These are phyloP conservation scores for Pyrrhosoma nymphula DNA, from an alignment of 2,888 invertebrate genomes.

Conservation along the genomic window DNA sequence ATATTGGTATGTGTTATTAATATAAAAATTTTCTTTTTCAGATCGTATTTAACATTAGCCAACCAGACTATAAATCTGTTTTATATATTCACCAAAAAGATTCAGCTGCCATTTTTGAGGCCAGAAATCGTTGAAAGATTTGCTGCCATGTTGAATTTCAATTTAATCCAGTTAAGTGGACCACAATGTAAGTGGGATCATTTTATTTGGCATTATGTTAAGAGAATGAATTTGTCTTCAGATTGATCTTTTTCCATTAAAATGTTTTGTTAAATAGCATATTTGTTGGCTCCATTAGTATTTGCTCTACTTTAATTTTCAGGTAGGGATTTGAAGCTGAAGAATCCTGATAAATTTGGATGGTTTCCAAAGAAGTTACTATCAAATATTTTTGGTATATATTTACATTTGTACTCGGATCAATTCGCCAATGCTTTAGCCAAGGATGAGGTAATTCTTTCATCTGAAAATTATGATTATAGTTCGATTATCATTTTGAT, in stretches of 20 bases:
- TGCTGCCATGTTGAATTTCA: slow-evolving; percentile 99
- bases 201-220: not conserved
- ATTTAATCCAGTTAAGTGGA: slow-evolving; percentile 97
- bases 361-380: slow-evolving; percentile 97
- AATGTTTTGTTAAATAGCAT: not conserved
- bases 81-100: slow-evolving; percentile 96
- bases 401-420: slow-evolving; percentile 96
- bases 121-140: slow-evolving; percentile 95
- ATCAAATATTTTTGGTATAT: slow-evolving; percentile 96
- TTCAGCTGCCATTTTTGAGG: slow-evolving; percentile 95
- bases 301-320: slow-evolving; percentile 65
- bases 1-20: not conserved
- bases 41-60: slow-evolving; percentile 94
- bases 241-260: not conserved
- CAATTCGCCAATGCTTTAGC: slow-evolving; percentile 95
- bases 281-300: not conserved
- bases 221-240: not conserved
- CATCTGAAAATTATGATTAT: not conserved
- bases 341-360: slow-evolving; percentile 95
- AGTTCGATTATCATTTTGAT: not conserved
- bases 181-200: slow-evolving; percentile 93
- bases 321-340: slow-evolving; percentile 83
- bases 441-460: slow-evolving; percentile 90
- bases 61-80: slow-evolving; percentile 99
- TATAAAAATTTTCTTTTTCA: slow-evolving; percentile 70